Percentiles rank a stretch among this genome's conserved stretches.
Conservation (phyloP, 1,140 invertebrate genomes). For the Drosophila rhopaloa region DNA sequence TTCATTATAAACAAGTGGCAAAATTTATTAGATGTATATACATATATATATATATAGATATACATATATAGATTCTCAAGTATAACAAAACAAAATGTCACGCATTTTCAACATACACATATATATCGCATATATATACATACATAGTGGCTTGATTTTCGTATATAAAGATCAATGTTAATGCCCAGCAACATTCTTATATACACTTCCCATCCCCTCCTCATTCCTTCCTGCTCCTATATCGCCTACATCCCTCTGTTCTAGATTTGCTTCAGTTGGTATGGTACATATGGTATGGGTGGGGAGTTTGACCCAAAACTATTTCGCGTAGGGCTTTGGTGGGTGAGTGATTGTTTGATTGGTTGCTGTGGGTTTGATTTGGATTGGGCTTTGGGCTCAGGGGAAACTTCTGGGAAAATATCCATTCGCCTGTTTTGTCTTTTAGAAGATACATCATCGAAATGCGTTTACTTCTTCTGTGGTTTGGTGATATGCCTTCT, state of each 20-base stretch:
- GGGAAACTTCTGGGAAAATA: conserved; percentile 10
- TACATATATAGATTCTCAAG: conserved; percentile 46
- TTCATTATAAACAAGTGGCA: conserved; percentile 18
- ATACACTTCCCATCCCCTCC: conserved; percentile 58
- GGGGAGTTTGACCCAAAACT: conserved; percentile 42
- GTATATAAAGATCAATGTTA: conserved; percentile 49
- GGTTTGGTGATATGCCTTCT: conserved; percentile 33
- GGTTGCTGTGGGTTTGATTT: conserved; percentile 25
- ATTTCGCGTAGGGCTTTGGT: conserved; percentile 39
- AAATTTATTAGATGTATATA: conserved; percentile 32
- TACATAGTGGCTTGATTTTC: conserved; percentile 23
- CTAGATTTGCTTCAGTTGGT: conserved; percentile 20
- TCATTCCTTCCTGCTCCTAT: conserved; percentile 17
- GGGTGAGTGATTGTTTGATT: conserved; percentile 38
- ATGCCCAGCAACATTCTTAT: conserved; percentile 69
- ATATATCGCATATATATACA: conserved; percentile 46
- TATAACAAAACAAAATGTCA: conserved; percentile 61
- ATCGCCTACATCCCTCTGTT: conserved; percentile 13
- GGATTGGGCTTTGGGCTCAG: conserved; percentile 10
- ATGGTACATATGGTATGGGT: conserved; percentile 33
- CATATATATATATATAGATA: conserved; percentile 34
- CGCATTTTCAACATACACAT: conserved; percentile 54
- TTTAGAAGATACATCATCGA: background rate
- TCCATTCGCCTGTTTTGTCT: conserved; percentile 2
- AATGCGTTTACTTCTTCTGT: conserved; percentile 7